These are phyloP conservation scores for Paguma larvata DNA, from an alignment of 2,797 vertebrate genomes.

Conservation along the genomic window DNA sequence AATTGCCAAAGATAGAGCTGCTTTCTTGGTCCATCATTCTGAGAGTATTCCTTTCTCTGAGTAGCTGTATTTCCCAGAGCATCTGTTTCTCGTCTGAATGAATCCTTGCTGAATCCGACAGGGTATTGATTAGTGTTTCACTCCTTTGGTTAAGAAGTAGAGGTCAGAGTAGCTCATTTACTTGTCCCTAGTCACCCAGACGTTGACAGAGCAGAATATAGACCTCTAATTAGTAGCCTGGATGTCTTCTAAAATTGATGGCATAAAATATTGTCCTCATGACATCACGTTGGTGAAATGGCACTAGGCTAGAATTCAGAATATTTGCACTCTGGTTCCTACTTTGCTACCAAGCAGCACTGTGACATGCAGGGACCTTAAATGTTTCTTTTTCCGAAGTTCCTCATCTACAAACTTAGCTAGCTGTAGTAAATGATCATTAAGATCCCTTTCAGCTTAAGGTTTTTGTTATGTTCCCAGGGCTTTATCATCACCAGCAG, in stretches of 20 bases:
- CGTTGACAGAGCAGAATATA: neutral
- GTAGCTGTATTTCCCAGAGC: neutral
- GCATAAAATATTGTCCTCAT: neutral
- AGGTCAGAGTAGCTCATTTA: slow-evolving; percentile 38
- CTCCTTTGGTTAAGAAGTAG: neutral
- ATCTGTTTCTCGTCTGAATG: slow-evolving; percentile 47
- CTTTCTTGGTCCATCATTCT: neutral
- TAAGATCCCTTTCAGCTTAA: neutral
- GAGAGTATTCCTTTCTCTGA: slow-evolving; percentile 51
- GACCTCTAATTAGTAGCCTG: neutral
- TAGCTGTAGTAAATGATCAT: neutral
- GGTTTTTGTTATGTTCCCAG: neutral
- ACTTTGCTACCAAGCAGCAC: neutral
- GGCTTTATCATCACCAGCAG: neutral
- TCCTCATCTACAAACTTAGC: neutral
- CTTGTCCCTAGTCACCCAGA: neutral
- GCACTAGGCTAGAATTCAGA: neutral
- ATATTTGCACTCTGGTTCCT: neutral
- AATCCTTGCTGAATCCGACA: neutral
- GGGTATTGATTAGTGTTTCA: slow-evolving; percentile 15
- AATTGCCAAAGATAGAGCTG: slow-evolving; percentile 8
- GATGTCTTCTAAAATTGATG: neutral
- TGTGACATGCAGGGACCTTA: neutral
- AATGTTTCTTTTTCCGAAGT: neutral
- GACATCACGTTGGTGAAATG: neutral